Conservation (phyloP, 2,888 invertebrate genomes). For the Leuctra nigra region DNA sequence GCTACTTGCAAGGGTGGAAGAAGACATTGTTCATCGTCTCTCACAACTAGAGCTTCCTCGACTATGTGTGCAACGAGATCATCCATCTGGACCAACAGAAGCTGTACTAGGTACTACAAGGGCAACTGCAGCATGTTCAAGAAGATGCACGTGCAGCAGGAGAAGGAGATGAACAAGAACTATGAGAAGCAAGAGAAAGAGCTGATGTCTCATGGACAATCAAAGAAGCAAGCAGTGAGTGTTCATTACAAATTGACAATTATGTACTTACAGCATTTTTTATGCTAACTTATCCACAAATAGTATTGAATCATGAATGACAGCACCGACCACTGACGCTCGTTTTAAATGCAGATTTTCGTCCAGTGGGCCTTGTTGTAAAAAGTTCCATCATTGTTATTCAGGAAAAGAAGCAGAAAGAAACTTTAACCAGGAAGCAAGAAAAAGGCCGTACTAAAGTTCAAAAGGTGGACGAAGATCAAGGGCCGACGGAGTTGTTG, state of each 20-base stretch:
- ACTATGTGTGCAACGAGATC: slow-evolving; percentile 98
- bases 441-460: slow-evolving; percentile 82
- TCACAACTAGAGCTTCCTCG: slow-evolving; percentile 99
- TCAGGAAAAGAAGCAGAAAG: slow-evolving; percentile 89
- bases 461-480: slow-evolving; percentile 72
- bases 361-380: too few species aligned
- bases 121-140: slow-evolving; percentile 98
- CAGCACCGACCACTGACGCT: too few species aligned
- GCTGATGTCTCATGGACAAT: slow-evolving; percentile 90
- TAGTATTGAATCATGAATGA: too few species aligned
- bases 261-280: too few species aligned
- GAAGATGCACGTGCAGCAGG: slow-evolving; percentile 96
- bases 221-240: slow-evolving; percentile 82
- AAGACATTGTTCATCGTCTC: slow-evolving; percentile 97
- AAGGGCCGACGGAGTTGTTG: slow-evolving; percentile 74
- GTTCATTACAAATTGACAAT: too few species aligned
- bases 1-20: slow-evolving; percentile 96
- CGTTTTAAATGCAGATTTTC: too few species aligned
- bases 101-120: slow-evolving; percentile 93
- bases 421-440: slow-evolving; percentile 82
- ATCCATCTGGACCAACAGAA: slow-evolving; percentile 95
- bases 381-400: too few species aligned
- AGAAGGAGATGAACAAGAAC: slow-evolving; percentile 91
- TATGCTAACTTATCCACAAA: too few species aligned
- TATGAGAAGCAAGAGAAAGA: slow-evolving; percentile 95